Conservation (phyloP, 2,888 invertebrate genomes). For the Eurytoma californica region DNA sequence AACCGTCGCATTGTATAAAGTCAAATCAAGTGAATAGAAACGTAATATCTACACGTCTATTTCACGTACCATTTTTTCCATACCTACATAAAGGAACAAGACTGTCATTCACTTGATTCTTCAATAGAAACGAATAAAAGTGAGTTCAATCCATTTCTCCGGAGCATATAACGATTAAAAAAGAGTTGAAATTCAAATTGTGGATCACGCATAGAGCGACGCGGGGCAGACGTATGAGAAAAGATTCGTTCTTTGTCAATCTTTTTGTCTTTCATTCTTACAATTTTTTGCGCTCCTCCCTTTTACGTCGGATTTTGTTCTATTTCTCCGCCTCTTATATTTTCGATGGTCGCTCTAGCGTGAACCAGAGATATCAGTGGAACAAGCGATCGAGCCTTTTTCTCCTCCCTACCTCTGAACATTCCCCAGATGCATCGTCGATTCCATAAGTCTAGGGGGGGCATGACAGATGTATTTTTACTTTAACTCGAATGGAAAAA, state of each 20-base stretch:
- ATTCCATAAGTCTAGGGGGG: slow-evolving; percentile 3
- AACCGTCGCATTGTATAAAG: too few relatives aligned
- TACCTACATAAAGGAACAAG: too few relatives aligned
- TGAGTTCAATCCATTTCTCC: not conserved
- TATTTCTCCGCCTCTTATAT: slow-evolving; percentile 61
- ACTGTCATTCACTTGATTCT: too few relatives aligned
- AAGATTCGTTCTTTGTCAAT: slow-evolving; percentile 1
- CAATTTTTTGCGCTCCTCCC: too few relatives aligned
- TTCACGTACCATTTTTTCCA: too few relatives aligned
- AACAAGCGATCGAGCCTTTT: slow-evolving; percentile 57
- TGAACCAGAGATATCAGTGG: slow-evolving; percentile 69
- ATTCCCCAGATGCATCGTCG: slow-evolving; percentile 30
- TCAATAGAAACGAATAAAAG: not conserved
- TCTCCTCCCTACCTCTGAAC: not conserved
- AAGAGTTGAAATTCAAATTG: too few relatives aligned
- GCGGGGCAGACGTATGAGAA: not conserved
- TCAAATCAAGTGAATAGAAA: too few relatives aligned
- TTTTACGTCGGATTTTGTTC: slow-evolving; percentile 21
- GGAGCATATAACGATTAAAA: too few relatives aligned
- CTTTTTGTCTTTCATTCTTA: not conserved
- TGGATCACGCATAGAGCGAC: not conserved
- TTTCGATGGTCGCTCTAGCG: slow-evolving; percentile 66
- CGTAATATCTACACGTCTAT: too few relatives aligned
- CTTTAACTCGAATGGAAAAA: slow-evolving; percentile 15
- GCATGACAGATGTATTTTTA: slow-evolving; percentile 21